Conservation (phyloP, 1,140 invertebrate genomes). For the Zaprionus ghesquierei region DNA sequence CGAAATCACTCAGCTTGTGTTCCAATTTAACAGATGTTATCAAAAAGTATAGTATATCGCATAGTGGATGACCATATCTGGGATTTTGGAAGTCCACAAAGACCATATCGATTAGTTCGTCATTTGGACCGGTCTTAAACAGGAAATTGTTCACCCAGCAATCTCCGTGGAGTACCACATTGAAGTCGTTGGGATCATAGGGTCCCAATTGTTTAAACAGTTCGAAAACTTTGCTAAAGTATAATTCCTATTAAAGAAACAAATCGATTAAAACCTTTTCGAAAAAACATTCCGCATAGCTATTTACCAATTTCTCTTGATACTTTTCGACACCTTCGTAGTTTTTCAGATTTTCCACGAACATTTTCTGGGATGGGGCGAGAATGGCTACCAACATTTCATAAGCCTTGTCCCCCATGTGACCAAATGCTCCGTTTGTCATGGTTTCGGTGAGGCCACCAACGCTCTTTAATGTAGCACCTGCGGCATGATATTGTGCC, state of each 20-base stretch:
- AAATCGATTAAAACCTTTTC: background rate
- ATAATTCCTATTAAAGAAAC: constrained; percentile 17
- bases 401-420: background rate
- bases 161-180: constrained; percentile 87
- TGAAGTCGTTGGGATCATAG: constrained; percentile 83
- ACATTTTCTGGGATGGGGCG: constrained; percentile 21
- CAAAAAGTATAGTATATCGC: constrained; percentile 64
- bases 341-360: constrained; percentile 48
- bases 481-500: constrained; percentile 84
- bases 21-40: constrained; percentile 64
- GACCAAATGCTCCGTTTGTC: constrained; percentile 39
- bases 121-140: constrained; percentile 82
- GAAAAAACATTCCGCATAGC: background rate
- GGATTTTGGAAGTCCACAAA: constrained; percentile 75
- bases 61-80: constrained; percentile 49
- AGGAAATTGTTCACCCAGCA: constrained; percentile 88
- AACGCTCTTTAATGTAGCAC: constrained; percentile 32
- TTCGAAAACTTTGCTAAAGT: constrained; percentile 16
- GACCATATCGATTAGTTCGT: constrained; percentile 68
- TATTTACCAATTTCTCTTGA: constrained; percentile 51
- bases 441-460: constrained; percentile 43
- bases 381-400: constrained; percentile 47
- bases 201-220: background rate
- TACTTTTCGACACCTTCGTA: constrained; percentile 53
- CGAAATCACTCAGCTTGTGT: constrained; percentile 65